Percentiles rank a stretch among this genome's conserved stretches.
These are phyloP conservation scores for Clangula hyemalis DNA, from an alignment of 2,797 vertebrate genomes.

Conservation along the genomic window DNA sequence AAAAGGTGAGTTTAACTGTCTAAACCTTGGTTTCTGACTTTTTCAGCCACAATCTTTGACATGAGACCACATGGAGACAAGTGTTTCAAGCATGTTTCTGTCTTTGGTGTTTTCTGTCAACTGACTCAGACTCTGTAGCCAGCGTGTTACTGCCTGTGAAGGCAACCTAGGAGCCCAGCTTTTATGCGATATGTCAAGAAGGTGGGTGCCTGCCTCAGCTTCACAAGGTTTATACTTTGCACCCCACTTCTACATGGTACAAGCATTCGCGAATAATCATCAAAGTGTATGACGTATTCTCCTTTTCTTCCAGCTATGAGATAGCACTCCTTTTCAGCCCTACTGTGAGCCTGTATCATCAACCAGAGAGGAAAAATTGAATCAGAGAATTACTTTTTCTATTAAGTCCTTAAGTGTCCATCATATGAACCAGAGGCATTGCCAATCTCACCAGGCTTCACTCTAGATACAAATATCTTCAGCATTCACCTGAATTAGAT, in stretches of 20 bases:
- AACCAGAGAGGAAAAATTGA: neutral
- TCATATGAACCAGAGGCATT: neutral
- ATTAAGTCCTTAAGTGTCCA: neutral
- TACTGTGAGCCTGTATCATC: neutral
- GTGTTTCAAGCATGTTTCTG: neutral
- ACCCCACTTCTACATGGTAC: neutral
- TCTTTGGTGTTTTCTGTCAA: neutral
- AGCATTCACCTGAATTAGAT: neutral
- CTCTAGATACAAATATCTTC: neutral
- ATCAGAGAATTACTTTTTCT: neutral
- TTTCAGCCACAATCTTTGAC: neutral
- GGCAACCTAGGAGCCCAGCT: neutral
- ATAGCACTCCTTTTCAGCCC: neutral
- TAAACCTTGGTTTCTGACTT: neutral
- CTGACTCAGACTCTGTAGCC: neutral
- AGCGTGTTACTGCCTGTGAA: neutral
- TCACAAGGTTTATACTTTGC: neutral
- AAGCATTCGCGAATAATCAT: neutral
- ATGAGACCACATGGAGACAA: accelerated
- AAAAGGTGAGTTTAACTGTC: neutral
- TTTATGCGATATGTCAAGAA: neutral
- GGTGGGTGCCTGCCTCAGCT: neutral
- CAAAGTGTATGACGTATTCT: neutral
- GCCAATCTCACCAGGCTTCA: neutral
- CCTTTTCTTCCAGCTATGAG: neutral